Conservation (phyloP, 2,797 vertebrate genomes). For the Pipistrellus nathusii region DNA sequence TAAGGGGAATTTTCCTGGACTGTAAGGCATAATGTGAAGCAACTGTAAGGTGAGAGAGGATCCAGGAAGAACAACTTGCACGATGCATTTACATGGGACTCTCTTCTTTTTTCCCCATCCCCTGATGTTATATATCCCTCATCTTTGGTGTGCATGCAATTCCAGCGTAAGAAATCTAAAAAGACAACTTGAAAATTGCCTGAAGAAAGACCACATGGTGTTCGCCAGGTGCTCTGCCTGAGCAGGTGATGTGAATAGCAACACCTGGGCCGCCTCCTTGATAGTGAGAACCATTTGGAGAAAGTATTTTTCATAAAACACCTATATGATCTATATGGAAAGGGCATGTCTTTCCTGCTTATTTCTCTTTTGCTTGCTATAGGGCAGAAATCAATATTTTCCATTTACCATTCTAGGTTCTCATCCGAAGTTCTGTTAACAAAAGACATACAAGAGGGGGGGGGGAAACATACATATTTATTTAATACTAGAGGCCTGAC, state of each 20-base stretch:
- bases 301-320: not conserved
- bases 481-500: too few species aligned
- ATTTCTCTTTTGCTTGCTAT: not conserved
- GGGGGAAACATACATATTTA: not conserved
- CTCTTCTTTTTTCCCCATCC: not conserved
- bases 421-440: not conserved
- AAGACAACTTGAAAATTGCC: slow-evolving; percentile 72
- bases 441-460: not conserved
- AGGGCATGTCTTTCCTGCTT: not conserved
- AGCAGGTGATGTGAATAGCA: not conserved
- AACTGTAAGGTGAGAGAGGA: not conserved
- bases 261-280: not conserved
- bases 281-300: not conserved
- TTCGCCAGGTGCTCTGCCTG: not conserved
- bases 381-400: not conserved
- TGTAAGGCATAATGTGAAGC: not conserved
- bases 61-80: not conserved
- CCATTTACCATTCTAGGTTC: not conserved
- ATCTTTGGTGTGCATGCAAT: not conserved
- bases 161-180: slow-evolving; percentile 56
- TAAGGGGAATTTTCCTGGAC: not conserved
- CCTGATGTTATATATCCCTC: not conserved
- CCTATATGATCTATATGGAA: not conserved
- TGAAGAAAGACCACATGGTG: slow-evolving; percentile 30
- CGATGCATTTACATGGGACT: not conserved